A percentile compares a stretch with the other conserved stretches of the same genome.
These are phyloP conservation scores for Cephalophus harveyi DNA, from an alignment of 2,113 vertebrate species.

Conservation along the genomic window DNA sequence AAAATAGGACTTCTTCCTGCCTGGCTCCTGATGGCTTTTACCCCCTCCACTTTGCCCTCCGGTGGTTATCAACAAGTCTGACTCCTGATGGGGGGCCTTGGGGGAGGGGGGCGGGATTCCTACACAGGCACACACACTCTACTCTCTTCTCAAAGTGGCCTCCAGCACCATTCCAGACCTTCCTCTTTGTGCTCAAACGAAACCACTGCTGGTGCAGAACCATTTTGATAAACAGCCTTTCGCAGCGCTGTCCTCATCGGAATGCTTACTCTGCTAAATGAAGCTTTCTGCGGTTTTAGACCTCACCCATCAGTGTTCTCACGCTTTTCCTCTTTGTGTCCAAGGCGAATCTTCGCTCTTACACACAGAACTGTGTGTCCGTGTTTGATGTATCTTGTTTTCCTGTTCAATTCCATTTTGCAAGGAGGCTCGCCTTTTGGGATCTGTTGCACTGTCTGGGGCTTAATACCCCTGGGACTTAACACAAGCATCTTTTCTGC, in stretches of 20 bases:
- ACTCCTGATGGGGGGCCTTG: not conserved
- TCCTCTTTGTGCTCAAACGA: not conserved
- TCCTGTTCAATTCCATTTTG: not conserved
- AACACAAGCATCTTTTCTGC: conserved; percentile 19
- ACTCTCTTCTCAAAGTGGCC: not conserved
- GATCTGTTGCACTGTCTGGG: not conserved
- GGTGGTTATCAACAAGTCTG: not conserved
- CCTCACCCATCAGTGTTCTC: not conserved
- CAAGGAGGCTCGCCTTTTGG: not conserved
- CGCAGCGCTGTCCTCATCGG: accelerated
- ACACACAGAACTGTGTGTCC: not conserved
- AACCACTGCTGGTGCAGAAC: not conserved
- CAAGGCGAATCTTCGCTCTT: not conserved
- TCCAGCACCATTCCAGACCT: not conserved
- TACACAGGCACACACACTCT: no score
- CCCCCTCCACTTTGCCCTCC: not conserved
- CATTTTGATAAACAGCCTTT: not conserved
- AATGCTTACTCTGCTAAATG: not conserved
- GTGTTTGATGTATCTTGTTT: not conserved
- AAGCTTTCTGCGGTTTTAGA: not conserved
- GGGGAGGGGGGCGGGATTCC: not conserved
- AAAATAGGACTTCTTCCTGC: not conserved
- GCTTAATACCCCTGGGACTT: conserved; percentile 11
- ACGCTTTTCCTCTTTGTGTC: not conserved
- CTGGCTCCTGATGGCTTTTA: not conserved